Evolutionary conservation across 2,888 invertebrate species (phyloP).

Genomic region (Eupithecia insigniata): DNA sequence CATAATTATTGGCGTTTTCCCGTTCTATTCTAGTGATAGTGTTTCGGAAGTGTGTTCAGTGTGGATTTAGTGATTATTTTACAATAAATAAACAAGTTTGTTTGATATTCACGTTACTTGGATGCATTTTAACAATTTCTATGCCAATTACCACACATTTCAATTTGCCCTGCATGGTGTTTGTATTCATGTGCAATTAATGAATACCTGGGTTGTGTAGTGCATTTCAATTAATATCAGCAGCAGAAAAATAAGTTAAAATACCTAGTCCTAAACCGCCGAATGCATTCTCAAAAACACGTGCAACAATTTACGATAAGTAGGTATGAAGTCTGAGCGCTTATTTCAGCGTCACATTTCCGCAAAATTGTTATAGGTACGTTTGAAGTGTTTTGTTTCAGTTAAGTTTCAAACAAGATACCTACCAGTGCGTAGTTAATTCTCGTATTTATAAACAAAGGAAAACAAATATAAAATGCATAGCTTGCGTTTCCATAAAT

Average conservation of each 20-base stretch:
- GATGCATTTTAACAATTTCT: background rate
- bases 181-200: background rate
- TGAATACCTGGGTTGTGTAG: background rate
- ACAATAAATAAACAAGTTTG: background rate
- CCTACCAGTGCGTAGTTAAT: no score
- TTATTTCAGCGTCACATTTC: background rate
- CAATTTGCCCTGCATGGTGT: background rate
- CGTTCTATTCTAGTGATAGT: background rate
- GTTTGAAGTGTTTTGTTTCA: background rate
- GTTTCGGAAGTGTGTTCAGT: background rate
- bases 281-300: background rate
- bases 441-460: no score
- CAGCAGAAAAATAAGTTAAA: background rate
- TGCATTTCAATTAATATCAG: background rate
- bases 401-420: background rate
- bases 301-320: background rate
- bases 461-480: background rate
- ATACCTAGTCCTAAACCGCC: background rate
- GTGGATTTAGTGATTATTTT: constrained; percentile 9
- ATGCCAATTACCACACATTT: background rate
- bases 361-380: background rate
- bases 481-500: no score
- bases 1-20: background rate
- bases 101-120: background rate
- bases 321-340: background rate